These are phyloP conservation scores for Papilio polytes DNA, from an alignment of 1,140 invertebrate species.

Conservation along the genomic window DNA sequence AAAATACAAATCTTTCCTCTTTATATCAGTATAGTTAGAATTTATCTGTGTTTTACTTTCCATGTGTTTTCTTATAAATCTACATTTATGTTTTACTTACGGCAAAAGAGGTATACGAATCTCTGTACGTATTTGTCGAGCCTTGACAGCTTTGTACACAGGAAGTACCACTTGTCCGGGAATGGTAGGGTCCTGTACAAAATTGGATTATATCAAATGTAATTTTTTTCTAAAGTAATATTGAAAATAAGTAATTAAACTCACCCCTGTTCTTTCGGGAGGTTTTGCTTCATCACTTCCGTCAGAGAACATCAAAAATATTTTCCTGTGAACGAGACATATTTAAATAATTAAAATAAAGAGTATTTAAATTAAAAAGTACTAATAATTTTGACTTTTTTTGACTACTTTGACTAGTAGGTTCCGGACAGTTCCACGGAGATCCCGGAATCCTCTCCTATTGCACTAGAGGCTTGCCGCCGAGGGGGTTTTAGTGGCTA, in stretches of 20 bases:
- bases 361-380: too few relatives aligned
- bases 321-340: constrained; percentile 77
- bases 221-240: constrained; percentile 36
- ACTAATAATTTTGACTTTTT: constrained; percentile 39
- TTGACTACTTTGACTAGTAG: too few relatives aligned
- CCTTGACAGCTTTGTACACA: constrained; percentile 92
- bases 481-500: too few relatives aligned
- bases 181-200: constrained; percentile 74
- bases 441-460: too few relatives aligned
- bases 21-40: too few relatives aligned
- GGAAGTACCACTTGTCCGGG: constrained; percentile 87
- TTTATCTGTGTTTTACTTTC: too few relatives aligned
- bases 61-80: too few relatives aligned
- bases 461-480: too few relatives aligned
- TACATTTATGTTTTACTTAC: constrained; percentile 69
- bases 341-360: too few relatives aligned
- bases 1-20: too few relatives aligned
- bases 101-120: constrained; percentile 83
- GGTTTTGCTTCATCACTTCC: constrained; percentile 39
- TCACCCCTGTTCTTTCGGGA: constrained; percentile 63
- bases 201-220: neutral
- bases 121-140: constrained; percentile 85
- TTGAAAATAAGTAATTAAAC: constrained; percentile 46
- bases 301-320: constrained; percentile 71
- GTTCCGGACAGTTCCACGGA: too few relatives aligned